Base-by-base conservation (phyloP, 92 coral and sea anemone species). In the Palythoa caribaeorum region DNA sequence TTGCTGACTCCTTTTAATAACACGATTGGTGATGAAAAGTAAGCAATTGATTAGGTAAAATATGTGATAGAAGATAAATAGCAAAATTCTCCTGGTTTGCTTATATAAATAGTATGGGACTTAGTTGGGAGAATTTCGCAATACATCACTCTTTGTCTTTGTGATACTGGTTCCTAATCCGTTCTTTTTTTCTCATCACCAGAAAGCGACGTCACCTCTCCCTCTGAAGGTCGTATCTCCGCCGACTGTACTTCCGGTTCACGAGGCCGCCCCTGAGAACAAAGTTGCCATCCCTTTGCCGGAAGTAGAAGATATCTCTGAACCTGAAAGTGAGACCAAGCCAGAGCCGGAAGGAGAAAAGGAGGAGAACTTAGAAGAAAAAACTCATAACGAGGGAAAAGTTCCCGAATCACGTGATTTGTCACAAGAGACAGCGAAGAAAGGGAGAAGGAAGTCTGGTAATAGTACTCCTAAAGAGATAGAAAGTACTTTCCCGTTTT, bases 391-490 rank as follows among this genome's bases (percentile, higher is more conserved):
- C 8, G 78, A 71, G 3, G 87, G 73, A 28, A 48, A 79, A 17
- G 57, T 60, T 20, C 21, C 90, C 11, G 86, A 79, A 16, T 79
- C 78, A 73, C 51, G 63, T 66, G 86, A 81, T 11, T 60, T 88
- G 3, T 76, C 87, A 17, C 78, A 83, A 52, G 92, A 87, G 47
- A 84, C 83, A 6, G 74, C 65, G 60, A 92, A 84, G 50, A 94
- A 95, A 54, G 88, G 92, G 79, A 76, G 92, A 20, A 83, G 87
- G n/a, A 92, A 87, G 77, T 85, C 95, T 11, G 71, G 87, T 38
- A 69, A 90, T 6, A 90, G 92, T 48, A 51, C 91, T 10, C 60
- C 76, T 6, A 90, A 91, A 53, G 92, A 94, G 9, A 76, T 80
- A 21, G 96, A 90, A 60, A 88, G 59, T 47, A 59, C 83, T 8